These are phyloP conservation scores for Pediacus dermestoides DNA, from an alignment of 2,888 invertebrate species.

Conservation along the genomic window DNA sequence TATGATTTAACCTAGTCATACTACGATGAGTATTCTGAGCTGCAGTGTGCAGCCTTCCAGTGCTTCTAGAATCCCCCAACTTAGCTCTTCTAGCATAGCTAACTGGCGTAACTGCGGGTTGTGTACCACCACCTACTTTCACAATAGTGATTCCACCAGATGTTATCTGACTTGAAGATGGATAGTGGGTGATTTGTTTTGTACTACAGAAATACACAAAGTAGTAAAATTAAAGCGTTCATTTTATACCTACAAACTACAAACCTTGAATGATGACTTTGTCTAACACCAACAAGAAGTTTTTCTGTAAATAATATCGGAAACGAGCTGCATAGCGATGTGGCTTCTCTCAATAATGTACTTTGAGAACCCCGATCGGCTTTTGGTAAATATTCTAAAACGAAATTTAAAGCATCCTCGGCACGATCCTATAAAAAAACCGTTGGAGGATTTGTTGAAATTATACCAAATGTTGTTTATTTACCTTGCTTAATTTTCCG, in stretches of 20 bases:
- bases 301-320: conserved; percentile 78
- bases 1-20: conserved; percentile 74
- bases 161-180: conserved; percentile 67
- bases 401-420: conserved; percentile 76
- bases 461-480: conserved; percentile 5
- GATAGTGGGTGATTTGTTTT: conserved; percentile 39
- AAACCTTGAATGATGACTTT: conserved; percentile 56
- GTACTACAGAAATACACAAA: conserved; percentile 33
- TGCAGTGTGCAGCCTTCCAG: conserved; percentile 68
- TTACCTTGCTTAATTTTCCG: conserved; percentile 67
- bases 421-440: conserved; percentile 63
- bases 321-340: conserved; percentile 74
- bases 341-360: conserved; percentile 74
- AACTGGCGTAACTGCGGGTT: conserved; percentile 32
- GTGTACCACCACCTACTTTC: conserved; percentile 60
- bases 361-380: conserved; percentile 72
- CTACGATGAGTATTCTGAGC: conserved; percentile 71
- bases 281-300: conserved; percentile 69
- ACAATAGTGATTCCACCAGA: conserved; percentile 77
- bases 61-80: conserved; percentile 72
- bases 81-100: conserved; percentile 62
- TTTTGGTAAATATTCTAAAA: conserved; percentile 68
- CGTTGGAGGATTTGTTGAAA: neutral
- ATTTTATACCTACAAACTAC: conserved; percentile 2
- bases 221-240: neutral